Evolutionary conservation across 1,140 invertebrate genomes (phyloP).

Genomic region (Diabrotica undecimpunctata): DNA sequence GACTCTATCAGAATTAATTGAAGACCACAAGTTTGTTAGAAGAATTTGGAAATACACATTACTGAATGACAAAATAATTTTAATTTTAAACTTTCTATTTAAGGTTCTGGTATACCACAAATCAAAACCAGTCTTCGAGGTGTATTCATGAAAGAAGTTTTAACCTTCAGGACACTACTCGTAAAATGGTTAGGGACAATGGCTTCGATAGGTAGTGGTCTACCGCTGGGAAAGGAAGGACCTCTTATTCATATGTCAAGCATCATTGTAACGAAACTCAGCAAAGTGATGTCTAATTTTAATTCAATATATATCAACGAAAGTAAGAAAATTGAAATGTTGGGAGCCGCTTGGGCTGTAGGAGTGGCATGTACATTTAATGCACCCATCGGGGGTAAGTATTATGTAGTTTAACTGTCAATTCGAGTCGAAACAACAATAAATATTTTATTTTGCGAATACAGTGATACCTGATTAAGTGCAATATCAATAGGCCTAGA

Average conservation of each 20-base stretch:
- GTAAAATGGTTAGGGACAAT: conserved; percentile 94
- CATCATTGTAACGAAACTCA: conserved; percentile 90
- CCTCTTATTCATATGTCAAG: conserved; percentile 96
- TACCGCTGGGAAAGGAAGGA: conserved; percentile 97
- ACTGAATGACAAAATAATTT: too few relatives aligned
- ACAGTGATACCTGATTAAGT: too few relatives aligned
- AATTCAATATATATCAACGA: conserved; percentile 91
- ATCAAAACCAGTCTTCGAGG: conserved; percentile 98
- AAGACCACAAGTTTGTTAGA: too few relatives aligned
- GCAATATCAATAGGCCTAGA: too few relatives aligned
- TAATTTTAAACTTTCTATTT: background rate
- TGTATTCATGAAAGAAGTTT: conserved; percentile 93
- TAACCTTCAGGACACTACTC: conserved; percentile 89
- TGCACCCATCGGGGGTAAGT: conserved; percentile 84
- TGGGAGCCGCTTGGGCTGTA: conserved; percentile 93
- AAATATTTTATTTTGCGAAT: too few relatives aligned
- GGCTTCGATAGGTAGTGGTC: conserved; percentile 88
- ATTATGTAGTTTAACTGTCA: background rate
- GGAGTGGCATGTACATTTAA: conserved; percentile 94
- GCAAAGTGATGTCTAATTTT: conserved; percentile 84
- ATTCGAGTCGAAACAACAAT: too few relatives aligned
- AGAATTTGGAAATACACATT: too few relatives aligned
- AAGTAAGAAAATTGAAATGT: conserved; percentile 89
- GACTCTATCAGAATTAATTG: too few relatives aligned
- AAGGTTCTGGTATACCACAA: conserved; percentile 96